phyloP scores from a whole-genome alignment of 53 echinoderm and acorn worm genomes.

The Patiria pectinifera region DNA sequence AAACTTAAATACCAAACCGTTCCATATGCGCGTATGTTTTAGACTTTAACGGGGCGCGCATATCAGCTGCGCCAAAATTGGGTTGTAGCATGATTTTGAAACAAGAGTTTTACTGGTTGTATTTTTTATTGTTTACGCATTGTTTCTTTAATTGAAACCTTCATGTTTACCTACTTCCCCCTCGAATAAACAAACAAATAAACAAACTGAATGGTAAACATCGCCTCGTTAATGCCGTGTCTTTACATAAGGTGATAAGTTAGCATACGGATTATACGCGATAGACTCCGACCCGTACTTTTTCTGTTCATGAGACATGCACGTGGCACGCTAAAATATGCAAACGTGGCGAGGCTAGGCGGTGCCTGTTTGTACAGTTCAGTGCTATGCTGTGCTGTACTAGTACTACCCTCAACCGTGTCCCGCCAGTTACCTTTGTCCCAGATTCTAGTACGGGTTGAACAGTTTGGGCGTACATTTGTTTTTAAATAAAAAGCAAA shows the following conservation, averaged over 20 bases:
- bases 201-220: neutral
- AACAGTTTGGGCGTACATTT: neutral
- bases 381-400: too few species aligned
- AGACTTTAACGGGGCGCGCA: too few species aligned
- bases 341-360: slow-evolving; percentile 16
- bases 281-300: neutral
- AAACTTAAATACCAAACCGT: too few species aligned
- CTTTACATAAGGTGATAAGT: neutral
- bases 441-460: neutral
- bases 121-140: too few species aligned
- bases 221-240: neutral
- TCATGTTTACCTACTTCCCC: neutral
- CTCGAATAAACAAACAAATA: neutral
- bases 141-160: too few species aligned
- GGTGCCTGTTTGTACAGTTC: neutral
- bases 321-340: slow-evolving; percentile 19
- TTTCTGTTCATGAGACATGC: slow-evolving; percentile 13
- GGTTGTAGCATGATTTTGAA: too few species aligned
- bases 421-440: neutral
- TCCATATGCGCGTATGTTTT: too few species aligned
- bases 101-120: too few species aligned
- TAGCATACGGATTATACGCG: neutral
- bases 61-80: too few species aligned
- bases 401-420: neutral
- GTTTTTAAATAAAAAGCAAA: too few species aligned